phyloP scores from a whole-genome alignment of 2,797 vertebrate species.

The Trematomus bernacchii region DNA sequence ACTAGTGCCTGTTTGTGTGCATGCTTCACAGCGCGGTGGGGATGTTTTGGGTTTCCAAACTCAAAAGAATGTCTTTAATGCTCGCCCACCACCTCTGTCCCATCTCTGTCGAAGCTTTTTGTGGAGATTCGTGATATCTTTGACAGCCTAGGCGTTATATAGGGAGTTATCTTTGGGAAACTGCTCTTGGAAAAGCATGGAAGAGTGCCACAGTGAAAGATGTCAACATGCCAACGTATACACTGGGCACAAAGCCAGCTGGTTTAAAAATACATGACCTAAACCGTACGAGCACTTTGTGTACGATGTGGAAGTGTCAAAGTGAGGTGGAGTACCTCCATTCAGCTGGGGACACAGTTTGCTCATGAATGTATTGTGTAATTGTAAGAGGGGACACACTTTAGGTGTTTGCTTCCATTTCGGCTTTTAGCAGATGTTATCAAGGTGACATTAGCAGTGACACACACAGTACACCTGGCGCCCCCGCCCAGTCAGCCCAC shows the following conservation, averaged over 20 bases:
- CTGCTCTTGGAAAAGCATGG: slow-evolving; percentile 7
- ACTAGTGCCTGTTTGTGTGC: slow-evolving; percentile 67
- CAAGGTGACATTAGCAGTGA: slow-evolving; percentile 13
- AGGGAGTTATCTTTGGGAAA: slow-evolving; percentile 25
- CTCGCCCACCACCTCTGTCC: slow-evolving; percentile 3
- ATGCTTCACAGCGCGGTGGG: slow-evolving; percentile 30
- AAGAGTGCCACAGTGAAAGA: slow-evolving; percentile 29
- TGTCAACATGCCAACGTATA: slow-evolving; percentile 18
- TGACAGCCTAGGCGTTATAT: neutral
- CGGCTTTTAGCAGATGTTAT: neutral
- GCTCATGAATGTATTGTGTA: slow-evolving; percentile 65
- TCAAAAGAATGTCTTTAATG: slow-evolving; percentile 57
- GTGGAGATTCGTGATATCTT: neutral
- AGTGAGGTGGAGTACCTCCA: neutral
- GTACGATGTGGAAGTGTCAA: slow-evolving; percentile 25
- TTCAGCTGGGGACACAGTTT: slow-evolving; percentile 29
- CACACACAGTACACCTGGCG: neutral
- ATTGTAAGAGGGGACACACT: slow-evolving; percentile 28
- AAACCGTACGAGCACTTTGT: neutral
- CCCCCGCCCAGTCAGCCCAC: neutral
- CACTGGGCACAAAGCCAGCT: slow-evolving; percentile 25
- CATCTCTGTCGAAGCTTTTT: slow-evolving; percentile 3
- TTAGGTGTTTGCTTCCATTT: neutral
- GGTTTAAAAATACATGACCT: slow-evolving; percentile 47
- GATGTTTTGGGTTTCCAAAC: slow-evolving; percentile 19